Percentiles rank a stretch among this genome's conserved stretches.
Evolutionary conservation across 2,888 invertebrate species (phyloP).

Genomic region (Pollenia angustigena): DNA sequence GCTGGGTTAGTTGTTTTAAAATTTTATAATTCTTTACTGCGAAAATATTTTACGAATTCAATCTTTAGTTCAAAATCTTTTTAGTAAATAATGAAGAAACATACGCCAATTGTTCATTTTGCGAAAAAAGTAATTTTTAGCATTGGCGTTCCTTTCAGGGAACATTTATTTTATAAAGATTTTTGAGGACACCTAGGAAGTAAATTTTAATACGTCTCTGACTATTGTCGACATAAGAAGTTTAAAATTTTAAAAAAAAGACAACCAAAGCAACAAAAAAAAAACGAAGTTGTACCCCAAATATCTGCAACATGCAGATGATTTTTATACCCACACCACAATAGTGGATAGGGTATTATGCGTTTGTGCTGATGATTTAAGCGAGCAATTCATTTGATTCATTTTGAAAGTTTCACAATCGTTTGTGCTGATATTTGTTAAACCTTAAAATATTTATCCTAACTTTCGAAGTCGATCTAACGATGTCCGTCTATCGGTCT

Average conservation of each 20-base stretch:
- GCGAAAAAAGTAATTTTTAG: background rate
- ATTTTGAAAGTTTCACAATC: too few relatives aligned
- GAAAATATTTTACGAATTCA: conserved; percentile 22
- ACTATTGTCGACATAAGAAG: background rate
- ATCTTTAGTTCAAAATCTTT: background rate
- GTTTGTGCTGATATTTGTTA: too few relatives aligned
- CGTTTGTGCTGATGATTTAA: too few relatives aligned
- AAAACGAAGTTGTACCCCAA: background rate
- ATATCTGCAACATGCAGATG: background rate
- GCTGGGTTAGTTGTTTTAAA: background rate
- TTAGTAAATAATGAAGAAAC: background rate
- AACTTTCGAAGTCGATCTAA: too few relatives aligned
- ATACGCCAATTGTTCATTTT: conserved; percentile 4
- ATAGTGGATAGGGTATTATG: too few relatives aligned
- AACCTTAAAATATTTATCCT: too few relatives aligned
- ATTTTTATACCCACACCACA: background rate
- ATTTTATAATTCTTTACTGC: conserved; percentile 45
- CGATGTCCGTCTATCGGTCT: too few relatives aligned
- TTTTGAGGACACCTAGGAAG: background rate
- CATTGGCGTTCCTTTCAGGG: background rate
- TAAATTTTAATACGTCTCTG: conserved; percentile 15
- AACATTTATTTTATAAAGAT: background rate
- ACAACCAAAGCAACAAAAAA: background rate
- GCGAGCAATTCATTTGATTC: too few relatives aligned
- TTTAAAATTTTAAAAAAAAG: background rate